phyloP scores from a whole-genome alignment of 2,888 invertebrate species.

The Mellilla xanthometata region DNA sequence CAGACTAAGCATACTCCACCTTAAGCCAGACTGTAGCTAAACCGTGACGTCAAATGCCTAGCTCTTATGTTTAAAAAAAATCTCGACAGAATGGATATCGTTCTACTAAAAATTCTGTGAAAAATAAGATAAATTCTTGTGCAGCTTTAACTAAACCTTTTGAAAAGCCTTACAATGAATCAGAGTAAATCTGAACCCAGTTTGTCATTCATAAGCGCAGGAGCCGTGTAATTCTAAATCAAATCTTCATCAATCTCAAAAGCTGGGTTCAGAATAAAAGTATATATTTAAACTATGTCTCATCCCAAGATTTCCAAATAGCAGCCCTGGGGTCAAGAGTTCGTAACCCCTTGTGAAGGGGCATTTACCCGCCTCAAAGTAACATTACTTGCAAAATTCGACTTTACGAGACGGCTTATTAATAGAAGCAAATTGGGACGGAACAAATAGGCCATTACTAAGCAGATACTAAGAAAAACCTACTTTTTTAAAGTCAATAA shows the following conservation, averaged over 20 bases:
- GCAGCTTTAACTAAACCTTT: not conserved
- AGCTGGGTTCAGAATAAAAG: too few species aligned
- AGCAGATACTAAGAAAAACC: too few species aligned
- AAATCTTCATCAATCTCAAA: constrained; percentile 5
- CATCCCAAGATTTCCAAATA: constrained; percentile 25
- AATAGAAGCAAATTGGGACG: not conserved
- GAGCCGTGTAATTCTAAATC: constrained; percentile 1
- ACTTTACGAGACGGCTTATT: constrained; percentile 1
- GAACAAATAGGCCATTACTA: too few species aligned
- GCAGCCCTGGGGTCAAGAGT: constrained; percentile 51
- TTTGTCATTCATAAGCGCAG: not conserved
- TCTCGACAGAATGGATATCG: too few species aligned
- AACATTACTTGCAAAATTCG: constrained; percentile 28
- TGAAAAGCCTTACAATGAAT: constrained; percentile 9
- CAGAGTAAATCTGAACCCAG: too few species aligned
- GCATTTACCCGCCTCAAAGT: constrained; percentile 42
- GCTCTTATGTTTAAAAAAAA: too few species aligned
- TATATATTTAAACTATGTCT: not conserved
- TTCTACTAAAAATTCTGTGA: too few species aligned
- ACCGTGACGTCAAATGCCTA: too few species aligned
- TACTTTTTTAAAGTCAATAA: too few species aligned
- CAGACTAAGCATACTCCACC: too few species aligned
- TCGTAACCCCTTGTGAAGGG: constrained; percentile 47
- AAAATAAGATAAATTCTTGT: too few species aligned
- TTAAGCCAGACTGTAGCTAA: too few species aligned